These are phyloP conservation scores for Oreortyx pictus DNA, from an alignment of 2,797 vertebrate genomes.

Conservation along the genomic window DNA sequence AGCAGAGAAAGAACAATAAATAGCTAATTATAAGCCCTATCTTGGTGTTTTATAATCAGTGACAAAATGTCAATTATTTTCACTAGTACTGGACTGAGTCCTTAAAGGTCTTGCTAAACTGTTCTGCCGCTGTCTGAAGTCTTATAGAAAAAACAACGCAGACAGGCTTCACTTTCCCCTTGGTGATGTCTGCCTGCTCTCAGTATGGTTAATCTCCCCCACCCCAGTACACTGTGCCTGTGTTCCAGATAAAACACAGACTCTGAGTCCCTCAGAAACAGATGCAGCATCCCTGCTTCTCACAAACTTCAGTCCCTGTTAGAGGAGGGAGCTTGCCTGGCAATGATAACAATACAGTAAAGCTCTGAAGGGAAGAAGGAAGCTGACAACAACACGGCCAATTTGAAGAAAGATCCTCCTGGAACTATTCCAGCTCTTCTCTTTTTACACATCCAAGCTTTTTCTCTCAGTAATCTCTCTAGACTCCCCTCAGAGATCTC, in stretches of 20 bases:
- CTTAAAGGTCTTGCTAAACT: background rate
- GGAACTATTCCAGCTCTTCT: constrained; percentile 44
- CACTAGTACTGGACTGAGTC: background rate
- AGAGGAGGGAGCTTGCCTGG: background rate
- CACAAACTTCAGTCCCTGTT: background rate
- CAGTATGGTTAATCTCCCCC: background rate
- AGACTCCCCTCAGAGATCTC: background rate
- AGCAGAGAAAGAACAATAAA: background rate
- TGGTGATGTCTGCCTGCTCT: background rate
- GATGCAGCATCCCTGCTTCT: background rate
- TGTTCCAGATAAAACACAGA: background rate
- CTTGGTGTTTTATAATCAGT: background rate
- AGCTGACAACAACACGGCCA: constrained; percentile 1
- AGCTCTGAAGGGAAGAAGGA: background rate
- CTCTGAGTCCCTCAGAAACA: background rate
- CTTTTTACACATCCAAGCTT: background rate
- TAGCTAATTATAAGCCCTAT: background rate
- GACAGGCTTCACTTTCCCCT: background rate
- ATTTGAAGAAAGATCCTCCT: constrained; percentile 28
- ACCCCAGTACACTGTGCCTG: rapidly evolving
- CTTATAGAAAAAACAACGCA: background rate
- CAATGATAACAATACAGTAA: constrained; percentile 19
- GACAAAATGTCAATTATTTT: background rate
- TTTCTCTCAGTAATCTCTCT: constrained; percentile 13
- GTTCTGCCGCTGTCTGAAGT: background rate